Evolutionary conservation across 2,797 vertebrate genomes (phyloP).

Genomic region (Chaetophractus vellerosus): DNA sequence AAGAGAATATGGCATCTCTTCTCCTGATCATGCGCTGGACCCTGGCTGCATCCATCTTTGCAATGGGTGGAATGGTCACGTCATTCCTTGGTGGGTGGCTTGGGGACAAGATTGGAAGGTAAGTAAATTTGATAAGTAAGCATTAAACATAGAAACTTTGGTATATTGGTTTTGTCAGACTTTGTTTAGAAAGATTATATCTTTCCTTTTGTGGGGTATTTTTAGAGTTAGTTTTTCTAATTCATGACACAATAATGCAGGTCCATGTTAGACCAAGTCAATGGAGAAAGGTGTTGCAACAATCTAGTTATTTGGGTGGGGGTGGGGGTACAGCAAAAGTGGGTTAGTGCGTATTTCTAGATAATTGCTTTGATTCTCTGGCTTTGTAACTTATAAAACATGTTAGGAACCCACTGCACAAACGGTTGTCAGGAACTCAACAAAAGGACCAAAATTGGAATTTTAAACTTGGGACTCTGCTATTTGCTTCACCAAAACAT

Average conservation of each 20-base stretch:
- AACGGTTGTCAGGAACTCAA: slow-evolving; percentile 24
- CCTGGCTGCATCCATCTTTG: slow-evolving; percentile 95
- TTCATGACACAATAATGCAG: neutral
- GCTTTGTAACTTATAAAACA: slow-evolving; percentile 42
- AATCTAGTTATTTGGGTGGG: neutral
- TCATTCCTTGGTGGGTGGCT: slow-evolving; percentile 97
- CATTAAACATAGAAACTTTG: neutral
- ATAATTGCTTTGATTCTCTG: neutral
- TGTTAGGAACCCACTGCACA: neutral
- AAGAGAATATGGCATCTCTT: slow-evolving; percentile 75
- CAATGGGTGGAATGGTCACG: slow-evolving; percentile 95
- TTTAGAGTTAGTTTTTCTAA: slow-evolving; percentile 20
- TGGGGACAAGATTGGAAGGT: slow-evolving; percentile 95
- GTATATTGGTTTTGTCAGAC: neutral
- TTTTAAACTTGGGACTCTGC: slow-evolving; percentile 7
- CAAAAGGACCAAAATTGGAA: neutral
- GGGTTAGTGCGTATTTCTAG: neutral
- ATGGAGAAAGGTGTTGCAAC: neutral
- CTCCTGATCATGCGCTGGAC: slow-evolving; percentile 95
- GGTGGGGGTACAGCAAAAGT: neutral
- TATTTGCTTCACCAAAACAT: slow-evolving; percentile 19
- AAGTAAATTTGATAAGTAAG: slow-evolving; percentile 61
- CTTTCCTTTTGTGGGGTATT: slow-evolving; percentile 21
- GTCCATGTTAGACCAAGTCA: neutral
- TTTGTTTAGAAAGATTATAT: neutral